phyloP scores from a whole-genome alignment of 2,113 vertebrate species.

The Oryzias curvinotus region DNA sequence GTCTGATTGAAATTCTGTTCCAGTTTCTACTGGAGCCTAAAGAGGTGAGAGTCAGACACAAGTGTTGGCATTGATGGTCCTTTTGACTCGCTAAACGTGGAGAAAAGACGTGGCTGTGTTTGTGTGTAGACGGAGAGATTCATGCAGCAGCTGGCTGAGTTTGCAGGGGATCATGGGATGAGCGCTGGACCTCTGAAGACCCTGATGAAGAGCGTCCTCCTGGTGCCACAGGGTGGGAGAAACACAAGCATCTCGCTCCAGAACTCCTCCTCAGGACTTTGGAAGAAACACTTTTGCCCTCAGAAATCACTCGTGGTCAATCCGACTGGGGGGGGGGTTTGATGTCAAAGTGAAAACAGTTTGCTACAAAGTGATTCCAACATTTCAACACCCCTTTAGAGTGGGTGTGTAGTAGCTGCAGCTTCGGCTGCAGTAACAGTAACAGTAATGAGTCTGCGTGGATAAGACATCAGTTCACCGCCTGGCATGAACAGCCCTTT shows the following conservation, averaged over 20 bases:
- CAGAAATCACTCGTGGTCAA: background rate
- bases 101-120: slow-evolving; percentile 6
- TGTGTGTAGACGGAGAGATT: slow-evolving; percentile 82
- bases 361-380: no score
- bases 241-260: background rate
- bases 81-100: slow-evolving; percentile 23
- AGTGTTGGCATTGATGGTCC: slow-evolving; percentile 27
- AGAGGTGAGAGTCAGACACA: slow-evolving; percentile 77
- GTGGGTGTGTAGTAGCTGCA: no score
- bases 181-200: slow-evolving; percentile 85
- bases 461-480: no score
- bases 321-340: no score
- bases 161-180: slow-evolving; percentile 88
- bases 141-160: slow-evolving; percentile 85
- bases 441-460: no score
- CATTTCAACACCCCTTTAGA: no score
- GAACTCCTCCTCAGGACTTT: background rate
- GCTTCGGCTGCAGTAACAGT: no score
- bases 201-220: slow-evolving; percentile 88
- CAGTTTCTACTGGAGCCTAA: slow-evolving; percentile 87
- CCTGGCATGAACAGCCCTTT: no score
- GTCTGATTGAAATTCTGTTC: slow-evolving; percentile 86
- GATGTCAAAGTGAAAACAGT: no score
- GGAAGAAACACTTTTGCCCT: background rate
- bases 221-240: slow-evolving; percentile 86